Evolutionary conservation across 2,888 invertebrate genomes (phyloP).

Genomic region (Hemistola chrysoprasaria): DNA sequence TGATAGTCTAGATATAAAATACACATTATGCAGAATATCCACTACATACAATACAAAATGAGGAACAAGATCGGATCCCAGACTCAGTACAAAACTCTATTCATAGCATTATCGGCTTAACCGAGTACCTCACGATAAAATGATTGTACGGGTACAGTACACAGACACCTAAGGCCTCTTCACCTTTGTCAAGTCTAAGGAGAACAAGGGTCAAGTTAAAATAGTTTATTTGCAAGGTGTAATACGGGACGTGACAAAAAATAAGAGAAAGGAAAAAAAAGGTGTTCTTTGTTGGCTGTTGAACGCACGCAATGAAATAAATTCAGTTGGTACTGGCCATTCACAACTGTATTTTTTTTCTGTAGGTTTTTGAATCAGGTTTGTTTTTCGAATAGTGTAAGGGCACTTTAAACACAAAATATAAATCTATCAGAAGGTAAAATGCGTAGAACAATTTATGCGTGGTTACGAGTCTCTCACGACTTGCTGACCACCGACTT

Average conservation of each 20-base stretch:
- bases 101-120: slow-evolving; percentile 23
- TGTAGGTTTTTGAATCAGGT: too few species aligned
- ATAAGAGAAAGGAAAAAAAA: slow-evolving; percentile 21
- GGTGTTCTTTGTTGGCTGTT: slow-evolving; percentile 12
- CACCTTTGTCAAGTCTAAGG: slow-evolving; percentile 1
- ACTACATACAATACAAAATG: too few species aligned
- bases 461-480: too few species aligned
- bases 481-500: too few species aligned
- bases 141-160: slow-evolving; percentile 24
- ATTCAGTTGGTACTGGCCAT: not conserved
- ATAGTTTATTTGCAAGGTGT: slow-evolving; percentile 22
- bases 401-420: too few species aligned
- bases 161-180: slow-evolving; percentile 20
- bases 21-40: too few species aligned
- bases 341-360: too few species aligned
- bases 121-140: slow-evolving; percentile 26
- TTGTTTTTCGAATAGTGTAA: too few species aligned
- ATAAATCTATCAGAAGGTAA: too few species aligned
- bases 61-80: too few species aligned
- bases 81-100: slow-evolving; percentile 11
- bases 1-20: too few species aligned
- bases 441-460: too few species aligned
- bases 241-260: slow-evolving; percentile 28
- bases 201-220: slow-evolving; percentile 14
- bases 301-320: slow-evolving; percentile 13